Conservation (phyloP, 2,113 vertebrate genomes). For the Limnothrissa miodon region DNA sequence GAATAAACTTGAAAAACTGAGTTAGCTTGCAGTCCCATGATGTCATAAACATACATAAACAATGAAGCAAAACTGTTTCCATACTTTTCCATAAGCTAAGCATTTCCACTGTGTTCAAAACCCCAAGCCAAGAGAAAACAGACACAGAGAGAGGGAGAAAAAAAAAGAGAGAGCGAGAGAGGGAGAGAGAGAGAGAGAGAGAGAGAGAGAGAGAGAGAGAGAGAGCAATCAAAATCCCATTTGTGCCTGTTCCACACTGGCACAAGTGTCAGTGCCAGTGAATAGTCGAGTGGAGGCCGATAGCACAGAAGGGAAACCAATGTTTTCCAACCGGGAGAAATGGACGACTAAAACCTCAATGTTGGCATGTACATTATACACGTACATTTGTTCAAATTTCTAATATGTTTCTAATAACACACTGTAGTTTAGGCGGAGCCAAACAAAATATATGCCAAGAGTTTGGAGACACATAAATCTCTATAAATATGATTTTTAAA, state of each 20-base stretch:
- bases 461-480: not conserved
- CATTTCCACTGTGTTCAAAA: not conserved
- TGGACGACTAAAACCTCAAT: not conserved
- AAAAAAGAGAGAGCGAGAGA: not conserved
- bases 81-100: not conserved
- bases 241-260: not conserved
- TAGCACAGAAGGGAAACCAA: not conserved
- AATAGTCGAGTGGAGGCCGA: not conserved
- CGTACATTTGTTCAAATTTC: not conserved
- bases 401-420: not conserved
- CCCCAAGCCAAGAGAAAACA: not conserved
- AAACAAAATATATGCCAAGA: not conserved
- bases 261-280: not conserved
- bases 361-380: not conserved
- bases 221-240: constrained; percentile 1
- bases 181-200: no score
- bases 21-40: not conserved
- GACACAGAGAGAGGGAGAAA: no score
- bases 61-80: not conserved
- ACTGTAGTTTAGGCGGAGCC: not conserved
- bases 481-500: not conserved
- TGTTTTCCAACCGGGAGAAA: no score
- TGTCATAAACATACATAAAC: constrained; percentile 9
- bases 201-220: not conserved
- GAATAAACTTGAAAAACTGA: not conserved